phyloP scores from a whole-genome alignment of 2,113 vertebrate species.

The Percina caprodes region DNA sequence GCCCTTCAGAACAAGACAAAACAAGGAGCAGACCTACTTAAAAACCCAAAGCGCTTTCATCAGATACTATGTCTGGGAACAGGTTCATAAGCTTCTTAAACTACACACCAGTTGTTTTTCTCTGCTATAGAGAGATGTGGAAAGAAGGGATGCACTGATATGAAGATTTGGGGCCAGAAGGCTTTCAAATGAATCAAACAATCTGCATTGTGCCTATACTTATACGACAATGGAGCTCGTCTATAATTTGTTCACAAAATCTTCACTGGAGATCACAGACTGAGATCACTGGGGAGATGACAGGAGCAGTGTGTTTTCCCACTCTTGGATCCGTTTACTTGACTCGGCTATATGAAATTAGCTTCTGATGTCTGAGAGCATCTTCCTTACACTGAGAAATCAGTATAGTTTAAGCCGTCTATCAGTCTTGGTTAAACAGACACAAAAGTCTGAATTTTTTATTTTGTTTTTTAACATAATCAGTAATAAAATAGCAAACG shows the following conservation, averaged over 20 bases:
- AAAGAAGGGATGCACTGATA: neutral
- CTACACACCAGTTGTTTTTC: slow-evolving; percentile 48
- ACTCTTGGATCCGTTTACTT: neutral
- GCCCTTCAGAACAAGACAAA: slow-evolving; percentile 45
- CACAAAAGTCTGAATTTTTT: neutral
- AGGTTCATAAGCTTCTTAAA: slow-evolving; percentile 66
- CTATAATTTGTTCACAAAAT: too few species aligned
- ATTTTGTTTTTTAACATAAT: too few species aligned
- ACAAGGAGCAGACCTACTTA: slow-evolving; percentile 34
- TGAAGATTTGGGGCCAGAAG: neutral
- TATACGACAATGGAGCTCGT: slow-evolving; percentile 12
- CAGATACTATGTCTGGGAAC: slow-evolving; percentile 62
- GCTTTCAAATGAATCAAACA: slow-evolving; percentile 38
- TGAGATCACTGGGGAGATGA: slow-evolving; percentile 11
- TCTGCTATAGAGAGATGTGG: slow-evolving; percentile 36
- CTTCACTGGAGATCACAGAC: too few species aligned
- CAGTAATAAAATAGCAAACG: too few species aligned
- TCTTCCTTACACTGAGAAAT: slow-evolving; percentile 3
- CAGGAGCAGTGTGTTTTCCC: slow-evolving; percentile 25
- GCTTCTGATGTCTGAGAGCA: neutral
- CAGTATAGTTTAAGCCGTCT: neutral
- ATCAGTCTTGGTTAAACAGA: neutral
- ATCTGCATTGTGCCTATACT: neutral
- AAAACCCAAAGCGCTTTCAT: slow-evolving; percentile 50
- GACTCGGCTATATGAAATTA: neutral